Evolutionary conservation across 1,140 invertebrate genomes (phyloP).

Genomic region (Sitobion miscanthi): DNA sequence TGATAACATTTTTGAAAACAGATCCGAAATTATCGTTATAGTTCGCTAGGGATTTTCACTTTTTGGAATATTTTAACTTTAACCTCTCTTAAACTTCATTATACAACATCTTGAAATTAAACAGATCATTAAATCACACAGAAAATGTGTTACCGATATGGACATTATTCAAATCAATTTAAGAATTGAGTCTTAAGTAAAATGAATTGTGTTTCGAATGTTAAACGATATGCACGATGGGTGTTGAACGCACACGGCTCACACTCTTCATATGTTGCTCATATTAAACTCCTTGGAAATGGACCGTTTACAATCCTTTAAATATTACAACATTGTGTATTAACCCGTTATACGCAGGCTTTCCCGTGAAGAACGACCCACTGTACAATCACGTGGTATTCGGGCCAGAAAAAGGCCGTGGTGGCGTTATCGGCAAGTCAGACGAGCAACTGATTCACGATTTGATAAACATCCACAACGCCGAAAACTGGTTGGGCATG

Average conservation of each 20-base stretch:
- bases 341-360: constrained; percentile 68
- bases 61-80: neutral
- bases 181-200: neutral
- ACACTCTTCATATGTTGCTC: neutral
- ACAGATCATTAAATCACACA: no score
- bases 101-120: no score
- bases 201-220: neutral
- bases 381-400: constrained; percentile 93
- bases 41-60: neutral
- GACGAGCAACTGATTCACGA: constrained; percentile 90
- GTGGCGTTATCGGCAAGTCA: constrained; percentile 88
- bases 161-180: neutral
- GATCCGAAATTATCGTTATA: no score
- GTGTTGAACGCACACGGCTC: neutral
- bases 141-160: neutral
- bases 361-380: constrained; percentile 96
- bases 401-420: constrained; percentile 89
- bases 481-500: constrained; percentile 91
- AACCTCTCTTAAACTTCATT: neutral
- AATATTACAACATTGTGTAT: neutral
- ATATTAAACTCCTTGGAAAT: neutral
- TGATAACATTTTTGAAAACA: no score
- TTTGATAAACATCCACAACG: constrained; percentile 89
- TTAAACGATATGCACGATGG: neutral
- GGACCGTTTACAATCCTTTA: neutral